A percentile compares a stretch with the other conserved stretches of the same genome.
phyloP scores from a whole-genome alignment of 2,113 vertebrate species.

The Microtus oregoni region DNA sequence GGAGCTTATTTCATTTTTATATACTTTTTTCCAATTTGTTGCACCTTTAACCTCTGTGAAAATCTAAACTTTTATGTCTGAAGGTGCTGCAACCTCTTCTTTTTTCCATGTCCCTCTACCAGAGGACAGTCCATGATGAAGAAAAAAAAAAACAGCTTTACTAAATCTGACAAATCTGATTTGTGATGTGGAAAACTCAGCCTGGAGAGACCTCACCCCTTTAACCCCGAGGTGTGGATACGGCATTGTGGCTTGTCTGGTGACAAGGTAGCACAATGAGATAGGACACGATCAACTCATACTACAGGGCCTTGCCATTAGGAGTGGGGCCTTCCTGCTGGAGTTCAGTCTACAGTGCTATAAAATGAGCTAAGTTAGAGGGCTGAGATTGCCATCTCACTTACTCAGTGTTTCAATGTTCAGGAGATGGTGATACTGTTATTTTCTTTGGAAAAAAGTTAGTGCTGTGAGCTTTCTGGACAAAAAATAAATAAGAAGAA shows the following conservation, averaged over 20 bases:
- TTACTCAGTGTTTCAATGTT: background rate
- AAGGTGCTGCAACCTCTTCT: background rate
- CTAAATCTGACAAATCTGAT: background rate
- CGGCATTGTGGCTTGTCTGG: background rate
- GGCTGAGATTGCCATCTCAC: background rate
- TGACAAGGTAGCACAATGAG: background rate
- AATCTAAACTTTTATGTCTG: background rate
- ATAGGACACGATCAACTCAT: background rate
- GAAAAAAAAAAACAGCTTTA: background rate
- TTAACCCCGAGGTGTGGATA: background rate
- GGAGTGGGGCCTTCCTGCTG: background rate
- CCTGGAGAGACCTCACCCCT: background rate
- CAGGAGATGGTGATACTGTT: background rate
- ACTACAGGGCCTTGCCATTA: background rate
- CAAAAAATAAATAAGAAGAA: background rate
- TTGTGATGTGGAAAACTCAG: background rate
- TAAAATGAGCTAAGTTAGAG: background rate
- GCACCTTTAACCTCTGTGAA: constrained; percentile 18
- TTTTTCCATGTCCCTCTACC: background rate
- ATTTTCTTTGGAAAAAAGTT: background rate
- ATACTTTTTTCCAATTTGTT: background rate
- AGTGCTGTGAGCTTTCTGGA: background rate
- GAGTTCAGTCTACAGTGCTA: background rate
- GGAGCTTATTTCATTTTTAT: background rate
- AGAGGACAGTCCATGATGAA: background rate